phyloP scores from a whole-genome alignment of 1,140 invertebrate species.

The Grapholita molesta region DNA sequence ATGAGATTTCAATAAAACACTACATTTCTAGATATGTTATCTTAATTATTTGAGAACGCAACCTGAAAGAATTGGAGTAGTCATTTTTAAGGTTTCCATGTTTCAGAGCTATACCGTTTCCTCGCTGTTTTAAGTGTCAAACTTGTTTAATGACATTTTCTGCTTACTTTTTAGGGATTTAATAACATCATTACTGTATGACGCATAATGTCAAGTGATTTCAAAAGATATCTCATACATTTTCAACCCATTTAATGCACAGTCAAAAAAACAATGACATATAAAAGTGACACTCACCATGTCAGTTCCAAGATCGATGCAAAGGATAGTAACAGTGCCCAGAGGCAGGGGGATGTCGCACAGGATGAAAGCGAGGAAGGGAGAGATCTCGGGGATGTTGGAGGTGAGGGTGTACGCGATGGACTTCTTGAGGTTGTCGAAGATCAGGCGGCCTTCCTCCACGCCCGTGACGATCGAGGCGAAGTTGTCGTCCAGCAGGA shows the following conservation, averaged over 20 bases:
- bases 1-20: neutral
- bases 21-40: no score
- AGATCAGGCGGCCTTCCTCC: slow-evolving; percentile 98
- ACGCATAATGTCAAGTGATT: neutral
- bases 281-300: slow-evolving; percentile 88
- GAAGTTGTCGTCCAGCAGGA: slow-evolving; percentile 99
- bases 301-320: slow-evolving; percentile 99
- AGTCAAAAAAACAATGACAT: neutral
- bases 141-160: no score
- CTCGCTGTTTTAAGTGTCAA: neutral
- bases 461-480: slow-evolving; percentile 99
- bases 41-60: no score
- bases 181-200: neutral
- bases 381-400: slow-evolving; percentile 99
- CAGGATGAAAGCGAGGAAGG: slow-evolving; percentile 98
- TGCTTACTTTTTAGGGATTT: no score
- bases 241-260: neutral
- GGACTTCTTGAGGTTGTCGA: slow-evolving; percentile 99
- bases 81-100: neutral
- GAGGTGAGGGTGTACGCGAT: slow-evolving; percentile 99
- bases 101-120: neutral
- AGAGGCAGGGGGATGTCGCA: slow-evolving; percentile 98
- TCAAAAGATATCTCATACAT: neutral
- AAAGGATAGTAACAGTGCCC: slow-evolving; percentile 99
- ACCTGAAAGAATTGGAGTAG: neutral